phyloP scores from a whole-genome alignment of 2,113 vertebrate genomes.

The Bagarius yarrelli region DNA sequence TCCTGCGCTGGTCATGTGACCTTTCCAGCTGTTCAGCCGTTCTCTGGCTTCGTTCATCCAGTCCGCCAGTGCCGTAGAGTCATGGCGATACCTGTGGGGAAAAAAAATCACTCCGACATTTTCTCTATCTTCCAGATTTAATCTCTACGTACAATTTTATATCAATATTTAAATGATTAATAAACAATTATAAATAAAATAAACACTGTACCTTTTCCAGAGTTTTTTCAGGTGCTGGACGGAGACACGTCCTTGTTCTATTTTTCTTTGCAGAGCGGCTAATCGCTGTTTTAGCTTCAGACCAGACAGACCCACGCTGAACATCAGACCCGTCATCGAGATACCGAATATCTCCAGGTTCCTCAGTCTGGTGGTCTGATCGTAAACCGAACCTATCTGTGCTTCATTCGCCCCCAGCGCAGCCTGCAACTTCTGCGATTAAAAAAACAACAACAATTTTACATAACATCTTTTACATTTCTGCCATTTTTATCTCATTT shows the following conservation, averaged over 20 bases:
- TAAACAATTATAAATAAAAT: too few species aligned
- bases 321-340: background rate
- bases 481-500: too few species aligned
- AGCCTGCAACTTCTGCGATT: conserved; percentile 69
- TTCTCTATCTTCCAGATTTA: background rate
- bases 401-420: conserved; percentile 70
- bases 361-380: conserved; percentile 72
- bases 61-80: conserved; percentile 66
- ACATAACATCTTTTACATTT: too few species aligned
- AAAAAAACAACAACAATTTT: background rate
- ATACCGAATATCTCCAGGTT: background rate
- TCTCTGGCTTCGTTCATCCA: conserved; percentile 80
- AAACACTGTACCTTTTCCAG: conserved; percentile 70
- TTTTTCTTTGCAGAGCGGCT: conserved; percentile 68
- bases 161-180: too few species aligned
- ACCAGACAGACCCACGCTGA: conserved; percentile 66
- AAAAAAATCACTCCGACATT: background rate
- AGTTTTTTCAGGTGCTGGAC: conserved; percentile 68
- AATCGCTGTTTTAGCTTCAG: conserved; percentile 73
- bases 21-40: conserved; percentile 72
- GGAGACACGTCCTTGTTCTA: conserved; percentile 64
- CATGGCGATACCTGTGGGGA: conserved; percentile 73
- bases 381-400: conserved; percentile 69
- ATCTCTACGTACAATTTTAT: too few species aligned
- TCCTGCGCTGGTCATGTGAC: conserved; percentile 67